Evolutionary conservation across 2,797 vertebrate species (phyloP).

Genomic region (Cryptoprocta ferox): DNA sequence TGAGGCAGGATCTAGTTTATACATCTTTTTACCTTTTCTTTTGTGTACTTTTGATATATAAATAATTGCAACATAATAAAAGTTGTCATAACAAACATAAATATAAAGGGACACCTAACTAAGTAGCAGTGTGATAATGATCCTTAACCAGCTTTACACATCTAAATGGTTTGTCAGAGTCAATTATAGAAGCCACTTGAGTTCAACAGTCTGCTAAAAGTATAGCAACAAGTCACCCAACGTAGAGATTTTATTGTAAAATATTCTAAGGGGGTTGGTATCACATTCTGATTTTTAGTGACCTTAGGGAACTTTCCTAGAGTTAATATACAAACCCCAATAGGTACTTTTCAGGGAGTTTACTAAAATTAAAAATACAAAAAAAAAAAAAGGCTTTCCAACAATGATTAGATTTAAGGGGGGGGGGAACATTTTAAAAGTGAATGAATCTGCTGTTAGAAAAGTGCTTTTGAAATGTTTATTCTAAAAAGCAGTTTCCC

Average conservation of each 20-base stretch:
- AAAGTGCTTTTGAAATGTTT: conserved; percentile 58
- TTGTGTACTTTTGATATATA: background rate
- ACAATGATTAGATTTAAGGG: background rate
- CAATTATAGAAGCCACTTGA: background rate
- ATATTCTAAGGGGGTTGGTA: background rate
- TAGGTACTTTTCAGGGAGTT: background rate
- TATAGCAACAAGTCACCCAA: background rate
- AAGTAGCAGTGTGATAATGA: background rate
- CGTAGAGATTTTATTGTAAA: background rate
- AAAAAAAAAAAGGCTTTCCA: background rate
- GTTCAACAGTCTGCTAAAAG: background rate
- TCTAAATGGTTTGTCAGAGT: background rate
- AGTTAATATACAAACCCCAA: background rate
- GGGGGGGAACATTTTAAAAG: background rate
- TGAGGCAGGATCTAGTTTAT: background rate
- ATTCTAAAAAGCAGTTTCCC: conserved; percentile 21
- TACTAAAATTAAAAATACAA: background rate
- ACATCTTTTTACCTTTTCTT: background rate
- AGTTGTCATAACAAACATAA: background rate
- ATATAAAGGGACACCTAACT: background rate
- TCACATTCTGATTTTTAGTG: background rate
- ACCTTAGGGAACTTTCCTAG: background rate
- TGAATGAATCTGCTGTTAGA: background rate
- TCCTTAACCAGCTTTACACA: conserved; percentile 7
- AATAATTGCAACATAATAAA: background rate